A percentile compares a stretch with the other conserved stretches of the same genome.
phyloP scores from a whole-genome alignment of 2,113 vertebrate genomes.

The Cottus gobio region DNA sequence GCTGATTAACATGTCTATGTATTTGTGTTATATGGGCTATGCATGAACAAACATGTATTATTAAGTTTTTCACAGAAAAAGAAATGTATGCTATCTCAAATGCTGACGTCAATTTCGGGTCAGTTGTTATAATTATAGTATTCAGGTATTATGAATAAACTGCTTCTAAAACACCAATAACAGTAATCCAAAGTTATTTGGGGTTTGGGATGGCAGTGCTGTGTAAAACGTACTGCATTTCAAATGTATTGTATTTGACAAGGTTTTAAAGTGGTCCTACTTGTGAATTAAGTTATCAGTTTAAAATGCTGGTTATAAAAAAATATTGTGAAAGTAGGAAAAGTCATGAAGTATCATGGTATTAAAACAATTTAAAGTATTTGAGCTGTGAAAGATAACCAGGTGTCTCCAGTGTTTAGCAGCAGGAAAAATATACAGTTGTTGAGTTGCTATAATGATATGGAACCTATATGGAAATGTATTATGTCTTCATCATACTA shows the following conservation, averaged over 20 bases:
- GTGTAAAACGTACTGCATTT: neutral
- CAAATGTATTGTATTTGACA: too few relatives aligned
- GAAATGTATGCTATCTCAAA: neutral
- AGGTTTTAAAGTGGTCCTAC: too few relatives aligned
- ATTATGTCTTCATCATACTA: neutral
- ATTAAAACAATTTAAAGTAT: neutral
- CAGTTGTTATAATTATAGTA: neutral
- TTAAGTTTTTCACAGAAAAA: neutral
- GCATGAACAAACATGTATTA: neutral
- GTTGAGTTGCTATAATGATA: neutral
- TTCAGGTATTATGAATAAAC: neutral
- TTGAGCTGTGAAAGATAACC: neutral
- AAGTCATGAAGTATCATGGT: neutral
- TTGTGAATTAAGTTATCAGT: neutral
- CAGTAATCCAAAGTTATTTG: neutral
- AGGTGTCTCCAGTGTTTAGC: neutral
- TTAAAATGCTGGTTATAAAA: neutral
- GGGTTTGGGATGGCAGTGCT: neutral
- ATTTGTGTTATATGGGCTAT: neutral
- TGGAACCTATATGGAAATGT: neutral
- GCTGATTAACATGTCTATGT: neutral
- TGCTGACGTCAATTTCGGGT: neutral
- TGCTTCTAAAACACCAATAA: neutral
- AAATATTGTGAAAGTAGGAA: neutral
- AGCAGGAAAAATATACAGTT: neutral